Evolutionary conservation across 2,888 invertebrate species (phyloP), one percentile per base, ranked within the genome.

Genomic region (Philhelius pedissequus): DNA sequence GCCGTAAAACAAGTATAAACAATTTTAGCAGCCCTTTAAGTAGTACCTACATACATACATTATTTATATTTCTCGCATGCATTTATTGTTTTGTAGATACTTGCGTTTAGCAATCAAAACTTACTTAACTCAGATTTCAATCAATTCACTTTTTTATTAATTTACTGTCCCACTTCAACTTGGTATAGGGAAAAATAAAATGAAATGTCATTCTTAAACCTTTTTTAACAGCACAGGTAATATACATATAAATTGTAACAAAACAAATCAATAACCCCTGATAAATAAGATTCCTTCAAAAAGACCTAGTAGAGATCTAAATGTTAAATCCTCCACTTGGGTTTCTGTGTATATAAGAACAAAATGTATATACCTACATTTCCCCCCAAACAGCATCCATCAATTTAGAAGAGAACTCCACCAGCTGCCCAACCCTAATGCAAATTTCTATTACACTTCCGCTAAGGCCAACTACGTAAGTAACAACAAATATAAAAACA

Each of bases 401-500:
- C 32, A 20, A 32, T 48, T 32, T 48, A 32, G 20, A 45, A 20
- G 0, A 64, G 48, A 83, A 79, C 70, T 71, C 64, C 70, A 75
- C 22, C 50, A 62, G 43, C 43, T 76, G 76, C 84, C 84, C 84
- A 80, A 84, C 84, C 84, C 84, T 75, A 80, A 68, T 43, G 52
- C 66, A 50, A 18, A 38, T 25, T 54, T 40, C 32, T 70, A 13
- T 58, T 66, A 62, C 58, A 48, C 62, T 74, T 58, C 62, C 30
- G 8, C 27, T 70, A 66, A 69, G 40, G 45, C 74, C 58, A 64
- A 83, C 62, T 64, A 25, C 13, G 9, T n/a, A n/a, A n/a, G n/a
- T n/a, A n/a, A 40, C 32, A 54, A 64, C 45, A 20, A 69, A 69
- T 30, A 13, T 9, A 11, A 52, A 56, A 58, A 22, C 15, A 35